These are phyloP conservation scores for Jaculus jaculus DNA, from an alignment of 2,113 vertebrate genomes.

Conservation along the genomic window DNA sequence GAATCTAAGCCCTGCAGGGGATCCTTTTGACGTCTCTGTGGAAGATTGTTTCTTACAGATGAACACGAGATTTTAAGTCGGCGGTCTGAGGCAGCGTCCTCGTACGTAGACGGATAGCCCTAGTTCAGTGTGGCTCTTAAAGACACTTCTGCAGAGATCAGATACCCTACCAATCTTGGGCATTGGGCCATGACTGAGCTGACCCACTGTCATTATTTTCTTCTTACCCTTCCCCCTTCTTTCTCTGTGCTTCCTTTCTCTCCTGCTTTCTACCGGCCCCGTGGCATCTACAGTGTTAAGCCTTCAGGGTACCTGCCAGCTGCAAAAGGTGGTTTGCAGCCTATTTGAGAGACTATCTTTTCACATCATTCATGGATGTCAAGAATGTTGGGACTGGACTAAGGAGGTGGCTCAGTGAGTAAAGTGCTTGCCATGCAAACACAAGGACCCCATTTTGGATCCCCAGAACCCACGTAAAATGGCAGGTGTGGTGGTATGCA, in stretches of 20 bases:
- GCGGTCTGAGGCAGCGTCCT: not conserved
- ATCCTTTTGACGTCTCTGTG: not conserved
- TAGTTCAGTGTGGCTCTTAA: not conserved
- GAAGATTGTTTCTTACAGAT: not conserved
- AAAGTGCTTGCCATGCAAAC: no score
- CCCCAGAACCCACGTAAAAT: no score
- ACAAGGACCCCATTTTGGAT: no score
- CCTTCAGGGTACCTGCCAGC: not conserved
- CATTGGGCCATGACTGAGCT: not conserved
- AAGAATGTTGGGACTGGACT: not conserved
- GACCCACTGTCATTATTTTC: not conserved
- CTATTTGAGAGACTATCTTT: not conserved
- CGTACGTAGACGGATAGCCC: not conserved
- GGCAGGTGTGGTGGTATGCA: no score
- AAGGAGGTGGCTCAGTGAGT: no score
- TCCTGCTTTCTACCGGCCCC: not conserved
- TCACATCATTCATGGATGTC: not conserved
- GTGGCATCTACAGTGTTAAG: not conserved
- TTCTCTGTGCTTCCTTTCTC: not conserved
- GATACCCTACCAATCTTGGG: not conserved
- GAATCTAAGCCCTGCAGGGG: no score
- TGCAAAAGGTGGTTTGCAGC: not conserved
- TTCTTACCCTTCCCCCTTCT: not conserved
- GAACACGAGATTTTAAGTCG: not conserved
- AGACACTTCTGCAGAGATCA: not conserved